A percentile compares a stretch with the other conserved stretches of the same genome.
Conservation (phyloP, 2,888 invertebrate genomes). For the Acanthacorydalis orientalis region DNA sequence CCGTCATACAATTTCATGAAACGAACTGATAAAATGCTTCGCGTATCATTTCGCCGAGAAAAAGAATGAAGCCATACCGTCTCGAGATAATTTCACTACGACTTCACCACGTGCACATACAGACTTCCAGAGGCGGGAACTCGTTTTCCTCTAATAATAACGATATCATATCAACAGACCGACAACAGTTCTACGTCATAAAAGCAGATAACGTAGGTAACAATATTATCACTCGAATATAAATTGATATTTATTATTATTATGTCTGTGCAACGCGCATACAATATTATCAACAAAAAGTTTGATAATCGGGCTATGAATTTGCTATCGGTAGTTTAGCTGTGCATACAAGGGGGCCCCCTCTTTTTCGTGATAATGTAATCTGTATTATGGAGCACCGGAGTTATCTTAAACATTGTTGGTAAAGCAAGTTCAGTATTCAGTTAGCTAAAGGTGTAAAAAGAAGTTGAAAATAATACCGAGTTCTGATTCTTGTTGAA, state of each 20-base stretch:
- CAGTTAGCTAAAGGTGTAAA: too few relatives aligned
- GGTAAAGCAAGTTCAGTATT: slow-evolving; percentile 4
- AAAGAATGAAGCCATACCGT: too few relatives aligned
- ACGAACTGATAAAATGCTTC: too few relatives aligned
- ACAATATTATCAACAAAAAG: slow-evolving; percentile 2
- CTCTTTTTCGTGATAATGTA: slow-evolving; percentile 6
- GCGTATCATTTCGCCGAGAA: too few relatives aligned
- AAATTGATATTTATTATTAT: slow-evolving; percentile 1
- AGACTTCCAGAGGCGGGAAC: too few relatives aligned
- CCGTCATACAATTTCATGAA: too few relatives aligned
- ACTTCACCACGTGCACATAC: too few relatives aligned
- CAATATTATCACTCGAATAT: slow-evolving; percentile 1
- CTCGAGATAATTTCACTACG: too few relatives aligned
- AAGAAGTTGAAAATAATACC: too few relatives aligned
- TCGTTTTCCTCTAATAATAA: too few relatives aligned
- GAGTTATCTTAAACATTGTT: not conserved
- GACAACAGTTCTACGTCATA: not conserved
- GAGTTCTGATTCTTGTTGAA: too few relatives aligned
- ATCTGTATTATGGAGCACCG: not conserved
- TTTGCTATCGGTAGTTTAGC: slow-evolving; percentile 2
- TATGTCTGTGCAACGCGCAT: slow-evolving; percentile 1
- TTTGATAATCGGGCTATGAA: slow-evolving; percentile 6
- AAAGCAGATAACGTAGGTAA: not conserved
- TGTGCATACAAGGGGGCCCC: slow-evolving; percentile 2
- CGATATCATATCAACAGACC: too few relatives aligned